Evolutionary conservation across 2,113 vertebrate species (phyloP), one percentile per base, ranked within the genome.

Genomic region (Serilophus lunatus): DNA sequence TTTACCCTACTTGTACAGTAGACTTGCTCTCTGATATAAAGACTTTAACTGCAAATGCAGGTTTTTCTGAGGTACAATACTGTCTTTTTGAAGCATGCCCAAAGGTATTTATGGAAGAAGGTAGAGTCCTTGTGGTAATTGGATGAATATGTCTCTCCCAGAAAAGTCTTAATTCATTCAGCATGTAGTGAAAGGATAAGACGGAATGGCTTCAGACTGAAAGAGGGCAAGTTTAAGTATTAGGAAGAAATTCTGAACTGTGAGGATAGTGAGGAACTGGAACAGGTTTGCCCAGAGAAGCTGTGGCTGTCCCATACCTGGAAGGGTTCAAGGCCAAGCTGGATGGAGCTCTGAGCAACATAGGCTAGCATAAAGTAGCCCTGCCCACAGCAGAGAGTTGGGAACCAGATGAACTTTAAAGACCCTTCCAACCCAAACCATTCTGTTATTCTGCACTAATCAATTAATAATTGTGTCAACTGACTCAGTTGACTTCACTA

Each of bases 131-230:
- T 2, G 22, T 9, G 6, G 23, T 54, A 63, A 47, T 1, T 1
- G 0, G 7, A 29, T 13, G 1, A 56, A 6, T 50, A 1, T 11
- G 17, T 47, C 18, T 29, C 12, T 51, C 13, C 11, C 29, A 78
- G 16, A 13, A 53, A 76, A 47, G 10, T 9, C 47, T 56, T 38
- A 36, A 33, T 64, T 47, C 42, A 33, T 49, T 49, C 68, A 44
- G 17, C 15, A 19, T 10, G 18, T 16, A 47, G 23, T 49, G 40
- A 12, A n/a, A 23, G 5, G 9, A 40, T 42, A 49, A 28, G n/a
- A 24, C 3, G 15, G 18, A 74, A n/a, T 40, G 35, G 15, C 35
- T 66, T 75, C 51, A 49, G 47, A 84, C 42, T 56, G 29, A 24
- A 40, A 56, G 40, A 47, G 26, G 18, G 13, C 11, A 40, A 63